Evolutionary conservation across 2,797 vertebrate species (phyloP), one percentile per base, ranked within the genome.

Genomic region (Halcyon chelicuti): DNA sequence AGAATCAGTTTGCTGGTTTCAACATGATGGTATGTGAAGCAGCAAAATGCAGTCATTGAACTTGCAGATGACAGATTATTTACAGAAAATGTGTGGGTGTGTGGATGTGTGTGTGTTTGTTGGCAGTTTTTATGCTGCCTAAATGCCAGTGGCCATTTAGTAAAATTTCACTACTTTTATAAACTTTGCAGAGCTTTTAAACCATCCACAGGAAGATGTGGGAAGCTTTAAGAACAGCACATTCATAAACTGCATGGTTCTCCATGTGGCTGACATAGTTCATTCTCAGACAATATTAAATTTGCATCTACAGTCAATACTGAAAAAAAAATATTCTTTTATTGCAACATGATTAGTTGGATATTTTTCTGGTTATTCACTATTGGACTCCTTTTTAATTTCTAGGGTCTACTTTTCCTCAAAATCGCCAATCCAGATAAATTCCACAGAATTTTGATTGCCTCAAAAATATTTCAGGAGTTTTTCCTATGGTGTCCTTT

Each of bases 21-120:
- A 57, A 40, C 0, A 8, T 70, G 47, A 33, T 2, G 1, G n/a
- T 20, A 47, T 60, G 44, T 46, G 52, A 37, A 95, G 40, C 37
- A 88, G 83, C 37, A 95, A 94, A 92, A 92, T 61, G 54, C 62
- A 78, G 70, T n/a, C 61, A 61, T 7, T 74, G 82, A 95, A 88
- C 76, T 80, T 37, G 47, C 68, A 73, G 60, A 82, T 16, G 88
- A 78, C 80, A 93, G 90, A 78, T 88, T 90, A 93, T 93, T 93
- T 94, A 81, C 83, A 88, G 92, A 88, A 92, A 72, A 72, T 7
- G 61, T 58, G 84, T 93, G 62, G 58, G 66, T 33, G 88, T 78
- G 40, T 88, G 83, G 61, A 86, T 58, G 40, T 79, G 35, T 29
- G 51, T 86, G 61, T 75, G 71, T 87, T 84, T 70, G 54, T 84